Conservation (phyloP, 2,797 vertebrate genomes). For the Amblyraja radiata region DNA sequence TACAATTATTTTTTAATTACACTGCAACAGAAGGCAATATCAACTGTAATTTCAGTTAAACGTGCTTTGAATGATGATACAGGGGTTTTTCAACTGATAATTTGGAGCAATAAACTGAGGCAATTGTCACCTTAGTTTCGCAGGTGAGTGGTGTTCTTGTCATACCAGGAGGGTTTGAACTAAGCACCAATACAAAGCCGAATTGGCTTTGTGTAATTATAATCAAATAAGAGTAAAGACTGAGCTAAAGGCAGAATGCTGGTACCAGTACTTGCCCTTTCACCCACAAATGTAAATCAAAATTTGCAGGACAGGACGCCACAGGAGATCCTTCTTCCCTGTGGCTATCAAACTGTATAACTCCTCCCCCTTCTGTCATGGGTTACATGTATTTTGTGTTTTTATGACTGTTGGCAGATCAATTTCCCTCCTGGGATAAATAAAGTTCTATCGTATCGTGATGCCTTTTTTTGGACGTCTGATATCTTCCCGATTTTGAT, state of each 20-base stretch:
- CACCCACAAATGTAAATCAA: too few species aligned
- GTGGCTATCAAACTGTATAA: too few species aligned
- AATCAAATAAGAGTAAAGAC: background rate
- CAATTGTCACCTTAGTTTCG: conserved; percentile 1
- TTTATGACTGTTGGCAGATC: too few species aligned
- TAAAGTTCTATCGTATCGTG: too few species aligned
- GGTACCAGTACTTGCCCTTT: background rate
- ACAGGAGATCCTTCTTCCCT: too few species aligned
- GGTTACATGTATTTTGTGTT: too few species aligned
- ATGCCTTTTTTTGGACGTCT: background rate
- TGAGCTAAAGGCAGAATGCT: background rate
- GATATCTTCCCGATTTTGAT: background rate
- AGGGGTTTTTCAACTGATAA: background rate
- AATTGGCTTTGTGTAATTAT: too few species aligned
- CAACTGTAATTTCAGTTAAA: conserved; percentile 21
- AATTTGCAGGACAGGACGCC: background rate
- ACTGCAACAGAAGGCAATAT: conserved; percentile 33
- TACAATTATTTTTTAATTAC: conserved; percentile 33
- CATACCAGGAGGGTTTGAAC: background rate
- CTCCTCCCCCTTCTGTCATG: too few species aligned
- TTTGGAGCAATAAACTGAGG: background rate
- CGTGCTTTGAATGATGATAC: conserved; percentile 33
- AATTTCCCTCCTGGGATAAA: too few species aligned
- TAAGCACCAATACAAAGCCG: background rate
- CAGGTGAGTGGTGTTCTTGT: background rate